phyloP scores from a whole-genome alignment of 2,888 invertebrate species.

The Trilocha varians region DNA sequence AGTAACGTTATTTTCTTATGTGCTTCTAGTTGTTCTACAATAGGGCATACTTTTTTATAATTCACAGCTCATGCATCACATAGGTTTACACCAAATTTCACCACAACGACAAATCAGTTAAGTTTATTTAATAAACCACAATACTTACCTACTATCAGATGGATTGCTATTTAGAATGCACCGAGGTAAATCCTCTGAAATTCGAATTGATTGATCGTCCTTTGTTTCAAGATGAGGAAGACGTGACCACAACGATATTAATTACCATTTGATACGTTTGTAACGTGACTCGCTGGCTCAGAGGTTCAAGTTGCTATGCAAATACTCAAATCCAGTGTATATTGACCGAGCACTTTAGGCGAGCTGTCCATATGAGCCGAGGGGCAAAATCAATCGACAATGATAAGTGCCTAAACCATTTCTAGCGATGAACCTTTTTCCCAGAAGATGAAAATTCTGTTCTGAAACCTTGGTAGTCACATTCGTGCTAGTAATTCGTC shows the following conservation, averaged over 20 bases:
- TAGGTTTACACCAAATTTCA: no score
- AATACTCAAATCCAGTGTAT: constrained; percentile 4
- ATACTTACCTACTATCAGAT: no score
- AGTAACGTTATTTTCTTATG: no score
- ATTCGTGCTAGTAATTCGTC: not conserved
- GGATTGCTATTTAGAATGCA: no score
- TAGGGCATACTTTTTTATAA: no score
- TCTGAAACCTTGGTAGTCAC: constrained; percentile 6
- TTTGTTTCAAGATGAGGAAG: no score
- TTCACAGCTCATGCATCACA: no score
- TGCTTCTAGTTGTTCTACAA: no score
- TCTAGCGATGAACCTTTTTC: constrained; percentile 34
- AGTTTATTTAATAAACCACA: no score
- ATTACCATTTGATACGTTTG: not conserved
- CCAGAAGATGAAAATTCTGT: constrained; percentile 31
- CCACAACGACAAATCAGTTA: no score
- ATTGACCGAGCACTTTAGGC: constrained; percentile 6
- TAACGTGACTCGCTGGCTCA: not conserved
- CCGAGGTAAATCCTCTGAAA: no score
- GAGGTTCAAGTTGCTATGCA: not conserved
- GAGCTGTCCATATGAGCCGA: constrained; percentile 13
- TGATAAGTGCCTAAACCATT: constrained; percentile 50
- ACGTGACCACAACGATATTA: not conserved
- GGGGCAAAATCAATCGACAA: constrained; percentile 51
- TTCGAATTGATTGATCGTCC: no score